Base-by-base conservation (phyloP, 2,888 invertebrate genomes). In the Lithophane semibrunnea region DNA sequence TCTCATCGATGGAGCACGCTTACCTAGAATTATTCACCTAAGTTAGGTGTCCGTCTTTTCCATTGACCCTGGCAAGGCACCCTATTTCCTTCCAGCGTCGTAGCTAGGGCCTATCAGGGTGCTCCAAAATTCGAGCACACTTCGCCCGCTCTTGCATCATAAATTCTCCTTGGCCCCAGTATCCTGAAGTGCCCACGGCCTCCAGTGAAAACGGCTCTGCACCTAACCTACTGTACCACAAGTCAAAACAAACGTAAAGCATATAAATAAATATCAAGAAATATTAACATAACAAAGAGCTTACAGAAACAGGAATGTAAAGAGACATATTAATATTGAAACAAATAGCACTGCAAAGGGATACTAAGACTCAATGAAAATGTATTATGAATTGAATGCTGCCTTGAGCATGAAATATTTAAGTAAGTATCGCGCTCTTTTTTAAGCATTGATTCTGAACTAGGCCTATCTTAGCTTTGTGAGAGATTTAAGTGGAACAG, bases 281-380 rank as follows among this genome's bases (percentile, higher is more conserved):
- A 75, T 67, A 79, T 82, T 86, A 21, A 75, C 79, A 86, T 86
- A 71, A 67, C 84, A 88, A 88, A 88, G 77, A 79, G 79, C 77
- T 56, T 69, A 67, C 73, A 65, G 58, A 77, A 83, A 75, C 69
- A 69, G 56, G 61, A 64, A 73, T 74, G 71, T 75, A 73, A 66
- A 84, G 80, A 81, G 52, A 76, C 29, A 44, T 83, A 71, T 87
- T 83, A 83, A 88, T 87, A 88, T 88, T 88, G 61, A 76, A 84
- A 81, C 58, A 75, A 79, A 78, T 73, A 66, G 68, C 29, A 29
- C 29, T 29, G 29, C 73, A 77, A 84, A 86, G 56, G 69, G 82
- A 87, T 82, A 65, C 56, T 73, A 54, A 80, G 60, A 81, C 72
- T 74, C 73, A 78, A 84, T 84, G 75, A 76, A 84, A 84, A 84